Evolutionary conservation across 92 coral and sea anemone genomes (phyloP).

Genomic region (Phenganax marumi): DNA sequence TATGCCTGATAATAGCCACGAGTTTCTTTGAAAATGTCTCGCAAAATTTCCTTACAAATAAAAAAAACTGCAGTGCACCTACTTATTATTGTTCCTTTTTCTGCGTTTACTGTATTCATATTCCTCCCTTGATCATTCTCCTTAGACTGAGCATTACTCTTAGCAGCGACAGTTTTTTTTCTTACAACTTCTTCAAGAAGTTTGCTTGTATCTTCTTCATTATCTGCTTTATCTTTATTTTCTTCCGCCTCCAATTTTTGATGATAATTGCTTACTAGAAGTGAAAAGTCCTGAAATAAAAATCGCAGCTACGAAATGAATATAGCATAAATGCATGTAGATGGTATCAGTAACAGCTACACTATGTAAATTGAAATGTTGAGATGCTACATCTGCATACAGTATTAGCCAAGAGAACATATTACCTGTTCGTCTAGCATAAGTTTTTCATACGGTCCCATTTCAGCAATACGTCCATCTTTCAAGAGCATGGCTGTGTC

Average conservation of each 20-base stretch:
- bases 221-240: constrained; percentile 43
- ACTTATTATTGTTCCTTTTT: too few species aligned
- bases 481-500: constrained; percentile 72
- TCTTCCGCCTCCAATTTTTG: constrained; percentile 56
- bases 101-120: too few species aligned
- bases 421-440: constrained; percentile 68
- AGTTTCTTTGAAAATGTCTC: too few species aligned
- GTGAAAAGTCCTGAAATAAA: constrained; percentile 67
- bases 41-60: too few species aligned
- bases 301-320: too few species aligned
- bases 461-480: constrained; percentile 79
- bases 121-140: background rate
- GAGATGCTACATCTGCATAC: too few species aligned
- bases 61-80: too few species aligned
- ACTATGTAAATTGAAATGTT: too few species aligned
- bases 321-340: too few species aligned
- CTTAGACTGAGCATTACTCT: background rate
- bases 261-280: constrained; percentile 47
- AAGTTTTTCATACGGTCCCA: constrained; percentile 72
- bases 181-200: constrained; percentile 17
- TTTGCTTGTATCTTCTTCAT: background rate
- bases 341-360: too few species aligned
- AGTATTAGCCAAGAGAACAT: too few species aligned
- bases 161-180: constrained; percentile 27
- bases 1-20: too few species aligned